Conservation (phyloP, 2,113 vertebrate species). For the Hemiprocne comata region DNA sequence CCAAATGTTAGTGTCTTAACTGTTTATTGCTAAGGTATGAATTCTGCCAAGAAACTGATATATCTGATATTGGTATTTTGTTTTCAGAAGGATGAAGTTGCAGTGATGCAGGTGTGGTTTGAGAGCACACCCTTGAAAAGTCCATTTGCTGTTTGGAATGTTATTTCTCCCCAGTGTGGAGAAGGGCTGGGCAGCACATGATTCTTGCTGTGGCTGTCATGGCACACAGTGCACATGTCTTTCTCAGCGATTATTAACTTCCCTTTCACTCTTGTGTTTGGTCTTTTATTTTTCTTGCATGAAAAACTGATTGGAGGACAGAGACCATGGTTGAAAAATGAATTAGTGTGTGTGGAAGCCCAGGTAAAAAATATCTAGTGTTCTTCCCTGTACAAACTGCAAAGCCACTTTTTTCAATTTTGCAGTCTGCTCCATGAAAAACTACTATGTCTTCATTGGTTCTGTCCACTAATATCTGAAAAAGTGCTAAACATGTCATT, state of each 20-base stretch:
- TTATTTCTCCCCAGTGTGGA: not conserved
- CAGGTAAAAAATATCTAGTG: fast-evolving
- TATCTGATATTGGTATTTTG: not conserved
- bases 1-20: not conserved
- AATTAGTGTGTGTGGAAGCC: not conserved
- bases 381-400: not conserved
- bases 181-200: not conserved
- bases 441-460: not conserved
- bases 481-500: not conserved
- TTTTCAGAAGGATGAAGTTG: not conserved
- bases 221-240: not conserved
- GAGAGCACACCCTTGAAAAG: not conserved
- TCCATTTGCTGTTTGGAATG: not conserved
- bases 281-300: not conserved
- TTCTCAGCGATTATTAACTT: not conserved
- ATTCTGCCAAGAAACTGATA: conserved; percentile 34
- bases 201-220: not conserved
- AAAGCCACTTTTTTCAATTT: not conserved
- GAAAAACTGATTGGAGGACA: not conserved
- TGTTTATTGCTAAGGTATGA: not conserved
- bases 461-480: not conserved
- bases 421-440: not conserved
- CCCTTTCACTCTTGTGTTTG: not conserved
- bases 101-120: not conserved
- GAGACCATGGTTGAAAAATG: not conserved